Conservation (phyloP, 2,797 vertebrate species). For the Danio aesculapii region DNA sequence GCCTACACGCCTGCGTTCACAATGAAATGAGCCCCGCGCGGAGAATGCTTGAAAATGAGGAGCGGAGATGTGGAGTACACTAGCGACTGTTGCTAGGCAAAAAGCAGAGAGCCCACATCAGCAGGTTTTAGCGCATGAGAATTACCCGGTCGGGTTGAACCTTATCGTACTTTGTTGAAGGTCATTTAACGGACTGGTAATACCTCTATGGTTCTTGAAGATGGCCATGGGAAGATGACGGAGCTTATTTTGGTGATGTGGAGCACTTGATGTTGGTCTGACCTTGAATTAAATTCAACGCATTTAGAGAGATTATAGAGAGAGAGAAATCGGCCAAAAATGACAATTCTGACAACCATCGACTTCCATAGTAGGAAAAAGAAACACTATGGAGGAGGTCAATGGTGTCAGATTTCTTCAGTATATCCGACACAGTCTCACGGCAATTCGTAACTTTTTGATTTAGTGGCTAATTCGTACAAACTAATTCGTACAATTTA, state of each 20-base stretch:
- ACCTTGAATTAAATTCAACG: not conserved
- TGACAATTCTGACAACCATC: too few species aligned
- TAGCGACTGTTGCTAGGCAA: conserved; percentile 63
- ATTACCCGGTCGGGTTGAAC: not conserved
- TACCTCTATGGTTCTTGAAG: not conserved
- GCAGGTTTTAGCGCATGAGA: conserved; percentile 48
- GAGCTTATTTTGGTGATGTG: not conserved
- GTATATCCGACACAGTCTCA: too few species aligned
- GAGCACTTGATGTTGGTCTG: not conserved
- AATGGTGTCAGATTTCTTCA: too few species aligned
- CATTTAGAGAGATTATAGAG: too few species aligned
- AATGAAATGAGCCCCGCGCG: conserved; percentile 6
- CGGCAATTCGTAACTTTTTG: too few species aligned
- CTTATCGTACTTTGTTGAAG: not conserved
- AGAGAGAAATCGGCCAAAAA: too few species aligned
- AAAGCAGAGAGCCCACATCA: conserved; percentile 48
- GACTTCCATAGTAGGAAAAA: too few species aligned
- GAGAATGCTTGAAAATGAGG: conserved; percentile 48
- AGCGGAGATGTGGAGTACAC: conserved; percentile 39
- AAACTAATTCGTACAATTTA: too few species aligned
- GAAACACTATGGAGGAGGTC: too few species aligned
- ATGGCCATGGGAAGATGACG: not conserved
- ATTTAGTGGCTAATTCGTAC: too few species aligned
- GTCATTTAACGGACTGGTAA: not conserved
- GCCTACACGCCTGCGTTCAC: not conserved